Evolutionary conservation across 2,888 invertebrate species (phyloP).

Genomic region (Drosophila hamatofila): DNA sequence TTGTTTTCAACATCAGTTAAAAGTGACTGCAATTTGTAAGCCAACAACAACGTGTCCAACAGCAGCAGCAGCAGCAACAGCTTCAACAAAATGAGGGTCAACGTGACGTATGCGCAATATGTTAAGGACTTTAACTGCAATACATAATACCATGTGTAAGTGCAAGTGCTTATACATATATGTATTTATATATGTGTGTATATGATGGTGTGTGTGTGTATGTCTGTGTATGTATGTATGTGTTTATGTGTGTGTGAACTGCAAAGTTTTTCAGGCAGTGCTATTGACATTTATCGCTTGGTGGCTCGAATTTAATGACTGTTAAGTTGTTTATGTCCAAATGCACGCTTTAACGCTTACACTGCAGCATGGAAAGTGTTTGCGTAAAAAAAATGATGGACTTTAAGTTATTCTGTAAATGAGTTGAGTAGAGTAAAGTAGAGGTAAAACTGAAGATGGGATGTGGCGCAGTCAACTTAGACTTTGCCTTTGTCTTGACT

Average conservation of each 20-base stretch:
- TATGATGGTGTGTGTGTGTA: not conserved
- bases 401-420: constrained; percentile 14
- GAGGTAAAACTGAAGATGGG: too few relatives aligned
- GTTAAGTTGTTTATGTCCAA: constrained; percentile 48
- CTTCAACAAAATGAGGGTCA: constrained; percentile 35
- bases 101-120: constrained; percentile 59
- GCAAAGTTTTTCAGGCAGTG: constrained; percentile 43
- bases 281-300: constrained; percentile 73
- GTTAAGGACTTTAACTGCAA: constrained; percentile 62
- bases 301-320: constrained; percentile 68
- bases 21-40: constrained; percentile 68
- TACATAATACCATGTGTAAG: constrained; percentile 26
- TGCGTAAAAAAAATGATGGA: too few relatives aligned
- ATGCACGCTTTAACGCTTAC: constrained; percentile 42
- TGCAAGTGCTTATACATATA: constrained; percentile 8
- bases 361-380: not conserved
- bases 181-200: not conserved
- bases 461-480: not conserved
- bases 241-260: constrained; percentile 7
- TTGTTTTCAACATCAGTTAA: constrained; percentile 52
- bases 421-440: not conserved
- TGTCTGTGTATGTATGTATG: not conserved
- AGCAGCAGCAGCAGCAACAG: constrained; percentile 13
- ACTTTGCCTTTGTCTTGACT: not conserved
- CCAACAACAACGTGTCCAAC: constrained; percentile 5